A percentile compares a stretch with the other conserved stretches of the same genome.
Evolutionary conservation across 2,797 vertebrate species (phyloP).

Genomic region (Lepus townsendii): DNA sequence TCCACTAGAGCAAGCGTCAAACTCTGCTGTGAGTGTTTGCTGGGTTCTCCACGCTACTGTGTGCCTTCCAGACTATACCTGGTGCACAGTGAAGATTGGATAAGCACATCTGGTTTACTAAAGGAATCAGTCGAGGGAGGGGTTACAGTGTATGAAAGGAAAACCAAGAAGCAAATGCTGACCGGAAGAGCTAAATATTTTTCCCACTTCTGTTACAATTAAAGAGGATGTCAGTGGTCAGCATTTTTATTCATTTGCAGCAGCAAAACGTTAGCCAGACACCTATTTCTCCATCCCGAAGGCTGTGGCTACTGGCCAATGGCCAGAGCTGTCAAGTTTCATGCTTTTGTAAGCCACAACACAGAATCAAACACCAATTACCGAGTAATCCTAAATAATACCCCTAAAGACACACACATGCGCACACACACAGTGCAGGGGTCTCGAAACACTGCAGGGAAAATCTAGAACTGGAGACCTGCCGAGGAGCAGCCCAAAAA

Average conservation of each 20-base stretch:
- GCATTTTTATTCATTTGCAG: constrained; percentile 34
- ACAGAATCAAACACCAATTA: background rate
- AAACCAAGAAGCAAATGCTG: background rate
- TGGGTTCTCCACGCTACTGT: background rate
- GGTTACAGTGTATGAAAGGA: background rate
- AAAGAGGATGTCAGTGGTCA: background rate
- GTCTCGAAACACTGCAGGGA: background rate
- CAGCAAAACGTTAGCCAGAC: background rate
- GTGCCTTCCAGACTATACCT: background rate
- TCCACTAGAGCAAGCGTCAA: background rate
- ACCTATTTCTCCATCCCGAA: background rate
- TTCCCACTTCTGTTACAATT: background rate
- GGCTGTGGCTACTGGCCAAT: background rate
- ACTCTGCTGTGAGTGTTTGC: background rate
- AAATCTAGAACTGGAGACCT: background rate
- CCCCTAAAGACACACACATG: too few species aligned
- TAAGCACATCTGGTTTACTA: background rate
- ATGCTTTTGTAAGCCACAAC: background rate
- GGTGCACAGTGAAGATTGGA: background rate
- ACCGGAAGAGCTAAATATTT: background rate
- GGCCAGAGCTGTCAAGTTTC: background rate
- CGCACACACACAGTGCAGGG: too few species aligned
- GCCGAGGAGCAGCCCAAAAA: background rate
- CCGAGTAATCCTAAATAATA: background rate
- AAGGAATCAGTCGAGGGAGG: background rate